Evolutionary conservation across 2,888 invertebrate species (phyloP).

Genomic region (Oscheius onirici): DNA sequence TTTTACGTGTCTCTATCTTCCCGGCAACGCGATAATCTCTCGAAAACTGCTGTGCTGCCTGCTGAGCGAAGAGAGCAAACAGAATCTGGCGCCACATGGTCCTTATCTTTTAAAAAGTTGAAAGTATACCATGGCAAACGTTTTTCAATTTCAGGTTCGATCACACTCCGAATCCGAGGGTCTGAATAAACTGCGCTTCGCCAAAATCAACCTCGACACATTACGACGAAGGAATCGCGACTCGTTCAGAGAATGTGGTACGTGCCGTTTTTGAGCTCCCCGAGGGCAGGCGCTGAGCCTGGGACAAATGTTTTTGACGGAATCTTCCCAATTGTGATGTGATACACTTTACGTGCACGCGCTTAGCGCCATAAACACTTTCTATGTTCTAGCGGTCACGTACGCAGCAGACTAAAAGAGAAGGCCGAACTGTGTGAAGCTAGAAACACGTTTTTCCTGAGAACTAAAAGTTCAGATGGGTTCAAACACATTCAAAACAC

Average conservation of each 20-base stretch:
- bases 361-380: background rate
- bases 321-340: background rate
- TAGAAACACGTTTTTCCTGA: too few species aligned
- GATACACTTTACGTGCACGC: background rate
- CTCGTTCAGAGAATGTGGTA: constrained; percentile 21
- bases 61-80: background rate
- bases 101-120: background rate
- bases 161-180: constrained; percentile 68
- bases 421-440: background rate
- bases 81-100: constrained; percentile 1
- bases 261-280: constrained; percentile 1
- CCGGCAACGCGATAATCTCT: too few species aligned
- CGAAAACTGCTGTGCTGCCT: too few species aligned
- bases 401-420: background rate
- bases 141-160: constrained; percentile 56
- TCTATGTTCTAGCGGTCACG: background rate
- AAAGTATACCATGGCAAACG: too few species aligned
- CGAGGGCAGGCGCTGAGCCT: background rate
- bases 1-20: background rate
- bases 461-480: too few species aligned
- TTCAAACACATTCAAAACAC: too few species aligned
- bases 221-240: constrained; percentile 13
- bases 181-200: constrained; percentile 55
- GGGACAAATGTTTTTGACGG: constrained; percentile 1
- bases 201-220: constrained; percentile 21